These are phyloP conservation scores for Aleiodes sp. DNA, from an alignment of 1,140 invertebrate species.

Conservation along the genomic window DNA sequence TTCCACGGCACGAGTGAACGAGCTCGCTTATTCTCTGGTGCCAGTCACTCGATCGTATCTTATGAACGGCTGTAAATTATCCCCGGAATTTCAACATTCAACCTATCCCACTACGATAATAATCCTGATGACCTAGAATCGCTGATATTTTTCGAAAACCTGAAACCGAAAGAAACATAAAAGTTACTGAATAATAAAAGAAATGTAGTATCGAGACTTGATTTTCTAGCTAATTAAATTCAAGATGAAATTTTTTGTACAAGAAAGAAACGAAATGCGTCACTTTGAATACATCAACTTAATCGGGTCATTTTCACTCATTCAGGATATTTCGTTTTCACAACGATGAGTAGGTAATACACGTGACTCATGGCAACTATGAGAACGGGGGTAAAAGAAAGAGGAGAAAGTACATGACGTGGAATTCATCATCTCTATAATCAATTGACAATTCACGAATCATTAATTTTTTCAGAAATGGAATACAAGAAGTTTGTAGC, in stretches of 20 bases:
- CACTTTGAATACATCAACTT: background rate
- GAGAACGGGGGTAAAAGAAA: slow-evolving; percentile 11
- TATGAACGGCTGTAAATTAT: background rate
- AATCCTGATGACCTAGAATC: background rate
- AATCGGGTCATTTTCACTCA: slow-evolving; percentile 29
- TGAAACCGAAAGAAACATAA: too few species aligned
- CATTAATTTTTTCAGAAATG: slow-evolving; percentile 44
- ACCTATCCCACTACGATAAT: too few species aligned
- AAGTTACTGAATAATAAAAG: too few species aligned
- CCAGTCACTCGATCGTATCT: background rate
- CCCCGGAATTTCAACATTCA: background rate
- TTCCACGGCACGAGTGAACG: slow-evolving; percentile 33
- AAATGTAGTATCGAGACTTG: too few species aligned
- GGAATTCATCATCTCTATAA: background rate
- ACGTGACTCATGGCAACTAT: background rate
- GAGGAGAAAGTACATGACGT: slow-evolving; percentile 24
- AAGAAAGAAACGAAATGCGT: background rate
- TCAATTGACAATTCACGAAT: too few species aligned
- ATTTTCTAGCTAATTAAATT: too few species aligned
- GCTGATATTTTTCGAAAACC: too few species aligned
- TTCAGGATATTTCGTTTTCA: background rate
- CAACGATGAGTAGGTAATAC: background rate
- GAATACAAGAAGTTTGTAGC: slow-evolving; percentile 54
- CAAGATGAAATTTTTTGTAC: too few species aligned
- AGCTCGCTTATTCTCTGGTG: background rate